A percentile compares a stretch with the other conserved stretches of the same genome.
phyloP scores from a whole-genome alignment of 2,888 invertebrate species.

The Andrena camellia region DNA sequence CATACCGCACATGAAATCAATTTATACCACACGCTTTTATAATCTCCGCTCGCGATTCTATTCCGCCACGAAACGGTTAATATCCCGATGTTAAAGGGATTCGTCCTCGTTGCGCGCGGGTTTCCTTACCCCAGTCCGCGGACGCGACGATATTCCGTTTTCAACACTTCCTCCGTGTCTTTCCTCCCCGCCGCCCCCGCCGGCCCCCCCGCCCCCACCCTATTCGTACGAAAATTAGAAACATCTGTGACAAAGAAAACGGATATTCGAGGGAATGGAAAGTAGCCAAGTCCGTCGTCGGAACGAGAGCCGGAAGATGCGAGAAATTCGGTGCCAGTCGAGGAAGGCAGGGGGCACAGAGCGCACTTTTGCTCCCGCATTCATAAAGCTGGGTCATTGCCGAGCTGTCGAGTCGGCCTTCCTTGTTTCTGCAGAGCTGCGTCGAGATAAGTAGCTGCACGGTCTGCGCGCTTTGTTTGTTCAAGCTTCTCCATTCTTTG shows the following conservation, averaged over 20 bases:
- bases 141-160: constrained; percentile 33
- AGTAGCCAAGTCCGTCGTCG: constrained; percentile 61
- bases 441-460: constrained; percentile 71
- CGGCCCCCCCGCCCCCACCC: fast-evolving
- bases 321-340: constrained; percentile 64
- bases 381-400: constrained; percentile 74
- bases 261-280: constrained; percentile 57
- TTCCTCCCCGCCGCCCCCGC: background rate
- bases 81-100: background rate
- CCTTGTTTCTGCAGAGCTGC: constrained; percentile 65
- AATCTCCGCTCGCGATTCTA: too few relatives aligned
- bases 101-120: background rate
- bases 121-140: background rate
- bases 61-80: background rate
- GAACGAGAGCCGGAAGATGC: constrained; percentile 59
- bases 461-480: constrained; percentile 71
- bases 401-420: constrained; percentile 71
- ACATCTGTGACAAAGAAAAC: constrained; percentile 57
- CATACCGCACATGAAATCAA: too few relatives aligned
- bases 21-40: too few relatives aligned
- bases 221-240: constrained; percentile 48
- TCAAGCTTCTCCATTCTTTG: constrained; percentile 59
- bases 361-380: constrained; percentile 64
- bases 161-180: constrained; percentile 27
- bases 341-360: constrained; percentile 14